Evolutionary conservation across 2,113 vertebrate genomes (phyloP).

Genomic region (Morone saxatilis): DNA sequence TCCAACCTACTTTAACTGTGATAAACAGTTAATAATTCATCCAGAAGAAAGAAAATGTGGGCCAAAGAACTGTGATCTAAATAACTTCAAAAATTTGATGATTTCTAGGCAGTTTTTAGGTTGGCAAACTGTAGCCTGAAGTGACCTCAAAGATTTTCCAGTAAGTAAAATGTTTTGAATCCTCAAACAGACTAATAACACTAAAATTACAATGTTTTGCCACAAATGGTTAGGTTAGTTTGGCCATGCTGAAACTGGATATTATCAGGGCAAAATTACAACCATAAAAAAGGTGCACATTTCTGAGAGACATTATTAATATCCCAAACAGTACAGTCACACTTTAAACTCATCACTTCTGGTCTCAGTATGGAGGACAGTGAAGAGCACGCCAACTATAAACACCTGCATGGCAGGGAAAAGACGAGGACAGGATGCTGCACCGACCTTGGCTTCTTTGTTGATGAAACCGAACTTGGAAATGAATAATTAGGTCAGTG

Average conservation of each 20-base stretch:
- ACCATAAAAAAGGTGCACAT: neutral
- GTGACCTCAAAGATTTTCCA: neutral
- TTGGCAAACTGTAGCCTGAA: neutral
- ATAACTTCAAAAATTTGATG: constrained; percentile 27
- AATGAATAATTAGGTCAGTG: constrained; percentile 14
- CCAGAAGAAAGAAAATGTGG: constrained; percentile 37
- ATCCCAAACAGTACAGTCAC: neutral
- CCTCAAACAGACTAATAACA: neutral
- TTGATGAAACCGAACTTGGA: constrained; percentile 13
- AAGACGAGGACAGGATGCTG: constrained; percentile 5
- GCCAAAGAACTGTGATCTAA: constrained; percentile 50
- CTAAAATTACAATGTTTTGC: neutral
- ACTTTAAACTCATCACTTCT: neutral
- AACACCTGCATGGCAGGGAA: neutral
- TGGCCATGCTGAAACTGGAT: neutral
- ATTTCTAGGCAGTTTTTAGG: constrained; percentile 22
- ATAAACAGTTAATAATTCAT: constrained; percentile 76
- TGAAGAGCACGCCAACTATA: neutral
- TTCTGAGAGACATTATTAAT: constrained; percentile 2
- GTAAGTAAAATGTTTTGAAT: neutral
- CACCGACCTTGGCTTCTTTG: neutral
- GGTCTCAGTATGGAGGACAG: neutral
- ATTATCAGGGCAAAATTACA: neutral
- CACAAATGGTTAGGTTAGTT: neutral
- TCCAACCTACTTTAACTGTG: constrained; percentile 53